Evolutionary conservation across 2,888 invertebrate species (phyloP).

Genomic region (Epinotia nisella): DNA sequence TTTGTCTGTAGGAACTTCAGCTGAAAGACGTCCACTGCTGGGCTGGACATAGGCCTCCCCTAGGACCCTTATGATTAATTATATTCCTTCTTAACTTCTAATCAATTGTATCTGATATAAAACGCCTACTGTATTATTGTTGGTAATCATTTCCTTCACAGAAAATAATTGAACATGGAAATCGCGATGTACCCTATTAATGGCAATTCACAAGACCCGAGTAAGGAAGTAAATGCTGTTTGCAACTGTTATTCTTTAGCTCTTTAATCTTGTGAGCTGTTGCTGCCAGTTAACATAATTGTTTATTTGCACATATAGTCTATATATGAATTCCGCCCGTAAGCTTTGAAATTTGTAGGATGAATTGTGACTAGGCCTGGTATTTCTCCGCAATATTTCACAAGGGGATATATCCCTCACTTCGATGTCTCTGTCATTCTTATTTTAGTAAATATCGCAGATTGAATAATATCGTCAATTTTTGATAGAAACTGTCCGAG

Average conservation of each 20-base stretch:
- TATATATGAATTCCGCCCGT: background rate
- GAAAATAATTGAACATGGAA: constrained; percentile 37
- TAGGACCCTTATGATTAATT: background rate
- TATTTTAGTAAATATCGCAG: too few species aligned
- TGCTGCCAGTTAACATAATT: constrained; percentile 12
- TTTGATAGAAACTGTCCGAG: too few species aligned
- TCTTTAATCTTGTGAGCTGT: constrained; percentile 17
- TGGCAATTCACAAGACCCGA: constrained; percentile 29
- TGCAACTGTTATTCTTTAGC: constrained; percentile 32
- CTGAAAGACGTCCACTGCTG: too few species aligned
- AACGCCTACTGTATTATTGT: background rate
- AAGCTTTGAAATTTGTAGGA: background rate
- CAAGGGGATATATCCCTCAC: too few species aligned
- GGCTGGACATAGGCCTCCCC: background rate
- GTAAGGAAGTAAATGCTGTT: constrained; percentile 34
- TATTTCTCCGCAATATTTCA: too few species aligned
- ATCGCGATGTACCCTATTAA: constrained; percentile 26
- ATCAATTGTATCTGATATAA: background rate
- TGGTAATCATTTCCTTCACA: constrained; percentile 15
- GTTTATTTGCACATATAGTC: constrained; percentile 17
- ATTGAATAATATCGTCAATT: too few species aligned
- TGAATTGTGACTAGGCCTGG: background rate
- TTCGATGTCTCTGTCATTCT: too few species aligned
- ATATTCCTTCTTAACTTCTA: too few species aligned
- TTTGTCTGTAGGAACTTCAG: too few species aligned